A percentile compares a stretch with the other conserved stretches of the same genome.
Evolutionary conservation across 2,888 invertebrate genomes (phyloP).

Genomic region (Ophion costatus): DNA sequence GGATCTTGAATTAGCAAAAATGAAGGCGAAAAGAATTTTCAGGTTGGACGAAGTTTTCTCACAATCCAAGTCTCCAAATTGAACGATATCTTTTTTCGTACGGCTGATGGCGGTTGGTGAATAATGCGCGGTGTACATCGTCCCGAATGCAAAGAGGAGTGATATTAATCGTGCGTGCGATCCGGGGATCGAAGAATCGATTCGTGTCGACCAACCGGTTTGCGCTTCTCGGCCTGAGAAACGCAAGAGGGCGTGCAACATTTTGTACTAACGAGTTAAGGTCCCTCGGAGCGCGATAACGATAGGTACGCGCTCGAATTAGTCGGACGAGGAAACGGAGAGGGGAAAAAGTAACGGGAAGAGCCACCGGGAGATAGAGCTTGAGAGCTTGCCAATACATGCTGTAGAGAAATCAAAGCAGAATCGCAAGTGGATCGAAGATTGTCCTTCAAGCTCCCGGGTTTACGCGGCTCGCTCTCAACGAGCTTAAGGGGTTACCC

Average conservation of each 20-base stretch:
- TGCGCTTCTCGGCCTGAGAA: constrained; percentile 25
- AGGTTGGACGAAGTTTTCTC: background rate
- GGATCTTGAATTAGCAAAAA: background rate
- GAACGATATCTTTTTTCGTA: background rate
- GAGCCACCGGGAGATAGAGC: constrained; percentile 45
- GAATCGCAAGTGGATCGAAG: constrained; percentile 44
- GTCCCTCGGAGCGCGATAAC: constrained; percentile 50
- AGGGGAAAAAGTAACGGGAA: constrained; percentile 31
- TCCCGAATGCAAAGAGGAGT: constrained; percentile 39
- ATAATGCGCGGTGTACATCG: constrained; percentile 21
- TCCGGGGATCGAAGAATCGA: constrained; percentile 32
- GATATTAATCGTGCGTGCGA: constrained; percentile 33
- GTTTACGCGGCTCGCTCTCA: constrained; percentile 38
- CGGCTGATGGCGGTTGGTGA: background rate
- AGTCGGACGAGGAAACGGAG: constrained; percentile 32
- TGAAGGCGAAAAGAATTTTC: constrained; percentile 8
- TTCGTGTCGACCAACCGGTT: constrained; percentile 55
- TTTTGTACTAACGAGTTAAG: constrained; percentile 64
- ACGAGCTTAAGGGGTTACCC: no score
- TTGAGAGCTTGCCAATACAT: background rate
- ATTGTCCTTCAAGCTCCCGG: constrained; percentile 39
- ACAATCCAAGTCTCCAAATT: background rate
- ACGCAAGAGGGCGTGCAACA: constrained; percentile 45
- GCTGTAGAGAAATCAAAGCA: background rate
- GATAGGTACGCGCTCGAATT: constrained; percentile 58